Conservation (phyloP, 2,113 vertebrate species). For the Prochilodus magdalenae region DNA sequence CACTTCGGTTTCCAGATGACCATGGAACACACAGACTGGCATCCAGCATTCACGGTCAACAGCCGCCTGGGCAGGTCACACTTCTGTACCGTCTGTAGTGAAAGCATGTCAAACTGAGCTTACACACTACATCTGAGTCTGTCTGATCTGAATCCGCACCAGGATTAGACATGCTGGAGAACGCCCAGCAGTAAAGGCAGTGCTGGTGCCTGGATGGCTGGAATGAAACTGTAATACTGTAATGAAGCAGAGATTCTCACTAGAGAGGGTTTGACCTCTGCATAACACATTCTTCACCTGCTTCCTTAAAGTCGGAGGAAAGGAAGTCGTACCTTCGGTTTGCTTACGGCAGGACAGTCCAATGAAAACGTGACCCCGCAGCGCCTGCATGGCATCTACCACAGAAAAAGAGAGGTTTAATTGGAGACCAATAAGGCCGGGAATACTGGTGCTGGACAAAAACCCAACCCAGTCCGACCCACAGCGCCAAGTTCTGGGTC, state of each 20-base stretch:
- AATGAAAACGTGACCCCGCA: conserved; percentile 63
- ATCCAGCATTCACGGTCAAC: conserved; percentile 70
- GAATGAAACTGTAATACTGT: too few species aligned
- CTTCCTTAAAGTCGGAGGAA: background rate
- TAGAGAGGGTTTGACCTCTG: too few species aligned
- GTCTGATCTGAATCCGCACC: too few species aligned
- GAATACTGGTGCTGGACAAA: too few species aligned
- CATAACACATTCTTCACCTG: background rate
- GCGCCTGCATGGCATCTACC: conserved; percentile 80
- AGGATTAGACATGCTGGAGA: background rate
- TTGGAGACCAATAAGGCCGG: too few species aligned
- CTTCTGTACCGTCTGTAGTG: conserved; percentile 58
- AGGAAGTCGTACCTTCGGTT: conserved; percentile 78
- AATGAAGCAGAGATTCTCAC: too few species aligned
- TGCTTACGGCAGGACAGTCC: conserved; percentile 79
- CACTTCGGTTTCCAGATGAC: conserved; percentile 80
- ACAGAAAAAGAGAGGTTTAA: conserved; percentile 44
- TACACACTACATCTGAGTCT: background rate
- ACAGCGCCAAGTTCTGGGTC: too few species aligned
- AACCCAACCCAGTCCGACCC: too few species aligned
- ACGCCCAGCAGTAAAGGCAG: background rate
- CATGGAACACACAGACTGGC: conserved; percentile 78
- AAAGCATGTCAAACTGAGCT: background rate
- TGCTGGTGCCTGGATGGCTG: too few species aligned
- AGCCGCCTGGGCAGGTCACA: conserved; percentile 72